These are phyloP conservation scores for Acanthornis magna DNA, from an alignment of 2,797 vertebrate genomes.

Conservation along the genomic window DNA sequence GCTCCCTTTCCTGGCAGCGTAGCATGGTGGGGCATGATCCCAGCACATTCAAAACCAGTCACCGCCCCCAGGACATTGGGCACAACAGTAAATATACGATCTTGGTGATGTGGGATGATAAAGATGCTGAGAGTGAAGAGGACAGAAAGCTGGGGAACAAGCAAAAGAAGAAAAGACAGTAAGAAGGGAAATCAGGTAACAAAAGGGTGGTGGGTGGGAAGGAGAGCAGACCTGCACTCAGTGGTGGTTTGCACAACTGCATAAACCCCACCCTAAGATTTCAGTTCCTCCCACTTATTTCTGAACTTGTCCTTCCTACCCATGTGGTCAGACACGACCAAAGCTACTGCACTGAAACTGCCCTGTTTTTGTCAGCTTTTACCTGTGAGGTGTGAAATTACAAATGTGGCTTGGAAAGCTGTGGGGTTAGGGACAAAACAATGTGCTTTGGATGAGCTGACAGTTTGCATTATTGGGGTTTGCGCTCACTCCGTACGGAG, in stretches of 20 bases:
- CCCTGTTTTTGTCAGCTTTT: background rate
- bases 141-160: background rate
- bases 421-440: background rate
- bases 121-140: background rate
- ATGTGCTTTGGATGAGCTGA: background rate
- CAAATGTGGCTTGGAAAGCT: background rate
- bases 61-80: background rate
- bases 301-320: background rate
- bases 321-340: background rate
- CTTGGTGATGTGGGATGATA: background rate
- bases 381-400: background rate
- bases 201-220: background rate
- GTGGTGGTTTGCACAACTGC: background rate
- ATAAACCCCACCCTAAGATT: conserved; percentile 2
- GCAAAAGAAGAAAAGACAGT: background rate
- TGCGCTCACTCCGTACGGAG: background rate
- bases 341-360: background rate
- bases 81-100: background rate
- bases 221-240: background rate
- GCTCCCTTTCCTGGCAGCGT: background rate
- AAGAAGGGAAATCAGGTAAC: background rate
- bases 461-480: background rate
- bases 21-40: accelerated
- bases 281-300: conserved; percentile 25
- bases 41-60: accelerated